Evolutionary conservation across 2,113 vertebrate genomes (phyloP).

Genomic region (Boulengeromyrus knoepffleri): DNA sequence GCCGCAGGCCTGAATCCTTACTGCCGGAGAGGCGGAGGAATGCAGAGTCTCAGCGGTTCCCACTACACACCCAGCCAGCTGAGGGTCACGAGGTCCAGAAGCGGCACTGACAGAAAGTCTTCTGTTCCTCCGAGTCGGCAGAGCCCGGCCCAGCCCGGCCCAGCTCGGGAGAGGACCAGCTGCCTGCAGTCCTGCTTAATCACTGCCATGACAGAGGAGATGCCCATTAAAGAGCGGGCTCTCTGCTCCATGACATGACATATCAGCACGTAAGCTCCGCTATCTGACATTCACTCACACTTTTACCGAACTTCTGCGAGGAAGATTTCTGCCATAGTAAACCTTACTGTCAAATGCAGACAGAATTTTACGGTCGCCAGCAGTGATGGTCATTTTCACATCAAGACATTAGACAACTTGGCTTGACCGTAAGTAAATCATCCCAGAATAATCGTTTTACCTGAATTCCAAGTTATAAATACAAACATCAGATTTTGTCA

Average conservation of each 20-base stretch:
- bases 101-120: constrained; percentile 23
- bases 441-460: background rate
- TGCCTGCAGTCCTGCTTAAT: background rate
- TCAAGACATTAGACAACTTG: background rate
- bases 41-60: background rate
- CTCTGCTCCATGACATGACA: background rate
- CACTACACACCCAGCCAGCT: constrained; percentile 30
- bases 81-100: constrained; percentile 27
- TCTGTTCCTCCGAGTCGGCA: constrained; percentile 31
- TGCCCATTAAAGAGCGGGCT: background rate
- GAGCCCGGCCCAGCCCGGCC: background rate
- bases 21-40: constrained; percentile 11
- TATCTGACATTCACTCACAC: background rate
- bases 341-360: background rate
- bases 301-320: background rate
- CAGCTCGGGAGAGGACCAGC: background rate
- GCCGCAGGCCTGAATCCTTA: background rate
- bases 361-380: background rate
- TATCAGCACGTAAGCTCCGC: background rate
- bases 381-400: background rate
- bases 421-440: background rate
- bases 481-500: background rate
- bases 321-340: background rate
- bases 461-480: background rate
- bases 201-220: background rate